Base-by-base conservation (phyloP, 1,140 invertebrate genomes). In the Bathynomus jamesi region DNA sequence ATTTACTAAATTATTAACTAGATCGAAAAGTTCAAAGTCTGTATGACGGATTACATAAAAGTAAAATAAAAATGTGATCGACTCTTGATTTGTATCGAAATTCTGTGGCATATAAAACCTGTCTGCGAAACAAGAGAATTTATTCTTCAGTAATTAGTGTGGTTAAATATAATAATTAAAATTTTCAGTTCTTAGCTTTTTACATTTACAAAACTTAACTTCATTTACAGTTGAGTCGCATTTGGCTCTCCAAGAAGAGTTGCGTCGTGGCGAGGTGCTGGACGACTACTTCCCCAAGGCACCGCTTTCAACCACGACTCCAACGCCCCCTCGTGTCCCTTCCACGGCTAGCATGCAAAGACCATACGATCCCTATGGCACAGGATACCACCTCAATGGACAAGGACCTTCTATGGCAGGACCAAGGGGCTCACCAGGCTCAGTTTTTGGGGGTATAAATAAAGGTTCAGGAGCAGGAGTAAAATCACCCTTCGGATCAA, bases 171-270 rank as follows among this genome's bases (percentile, higher is more conserved):
- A n/a, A n/a, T n/a, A n/a, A n/a, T n/a, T n/a, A n/a, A n/a, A n/a
- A n/a, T n/a, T n/a, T n/a, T n/a, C n/a, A n/a, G n/a, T n/a, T n/a
- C n/a, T n/a, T n/a, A n/a, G n/a, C n/a, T n/a, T n/a, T n/a, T n/a
- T n/a, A n/a, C n/a, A n/a, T n/a, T 64, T 64, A 29, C 2, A 27
- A 2, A 2, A 27, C 25, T 1, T 8, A 40, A 11, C 28, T 72
- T 21, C 46, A 17, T 74, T 85, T 84, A 53, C 82, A 94, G 92
- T 93, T 76, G 91, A 93, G 81, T 90, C 92, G 4, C 92, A 94
- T 81, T 90, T 91, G 81, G 90, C 93, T 81, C 93, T 91, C 81
- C 91, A 93, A 81, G 86, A 89, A 80, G 65, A 72, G 24, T 61
- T 72, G 17, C 25, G 64, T 24, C 25, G 65, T 61, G 70, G 72